Base-by-base conservation (phyloP, 92 coral and sea anemone species). In the Porites evermanni region DNA sequence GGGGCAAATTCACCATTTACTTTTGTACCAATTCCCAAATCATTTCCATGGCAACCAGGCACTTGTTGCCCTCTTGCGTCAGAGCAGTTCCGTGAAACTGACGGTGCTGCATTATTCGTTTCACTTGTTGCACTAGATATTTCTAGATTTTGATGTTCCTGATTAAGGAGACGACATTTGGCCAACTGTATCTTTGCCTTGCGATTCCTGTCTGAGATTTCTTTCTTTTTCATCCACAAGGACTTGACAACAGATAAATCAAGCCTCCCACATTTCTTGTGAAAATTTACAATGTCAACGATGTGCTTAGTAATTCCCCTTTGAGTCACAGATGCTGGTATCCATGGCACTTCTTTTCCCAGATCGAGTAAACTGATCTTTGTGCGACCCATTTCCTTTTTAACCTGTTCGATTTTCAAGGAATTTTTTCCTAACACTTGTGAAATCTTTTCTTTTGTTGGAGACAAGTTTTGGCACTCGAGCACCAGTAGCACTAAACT, bases 271-370 rank as follows among this genome's bases (percentile, higher is more conserved):
- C 88, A 93, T 19, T 82, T 74, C 29, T 86, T 82, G 54, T 94
- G 87, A 83, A 80, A 94, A 13, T 86, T 64, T 52, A 92, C 81
- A 52, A 92, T 86, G 38, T 90, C 89, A 29, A 75, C 86, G 12
- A 90, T 74, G 75, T 74, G 84, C 58, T 59, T 89, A 16, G 86
- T 50, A 85, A 92, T 93, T 32, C 24, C 69, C 19, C 44, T 78
- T 11, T 21, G 23, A 14, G 63, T 80, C 17, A 90, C 84, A 4
- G 88, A 64, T 56, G 80, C 29, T 51, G 86, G 77, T 12, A 93
- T 82, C 98, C 98, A 95, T 16, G 98, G 98, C 26, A 94, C 84
- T 8, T 92, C 76, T 44, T 90, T 79, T 13, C 93, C 94, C 87
- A 91, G 65, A 29, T 92, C 88, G 12, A 84, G 59, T 60, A 94